Evolutionary conservation across 2,888 invertebrate genomes (phyloP), one percentile per base, ranked within the genome.

Genomic region (Apocheima hispidaria): DNA sequence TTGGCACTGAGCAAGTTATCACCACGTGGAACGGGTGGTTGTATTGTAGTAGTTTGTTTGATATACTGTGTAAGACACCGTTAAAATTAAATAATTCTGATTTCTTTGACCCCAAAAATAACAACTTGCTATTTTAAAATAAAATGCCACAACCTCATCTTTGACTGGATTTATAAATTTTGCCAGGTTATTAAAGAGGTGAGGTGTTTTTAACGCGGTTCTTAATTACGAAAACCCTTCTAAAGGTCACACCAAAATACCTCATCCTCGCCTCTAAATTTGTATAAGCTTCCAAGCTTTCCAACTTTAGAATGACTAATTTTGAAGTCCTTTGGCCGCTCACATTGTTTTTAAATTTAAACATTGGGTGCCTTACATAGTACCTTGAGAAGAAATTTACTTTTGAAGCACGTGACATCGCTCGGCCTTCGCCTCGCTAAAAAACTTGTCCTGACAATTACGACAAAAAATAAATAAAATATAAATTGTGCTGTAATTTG

Each of bases 241-340:
- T 40, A 51, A 51, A 51, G 51, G 51, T 51, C 51, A 41, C 18
- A 20, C 40, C 28, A 20, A 40, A 51, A 51, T 51, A 51, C 18
- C 2, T 35, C 6, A 18, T 51, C 40, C 38, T 40, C 30, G 6
- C 9, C 28, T 38, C 51, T 20, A 28, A 51, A n/a, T 51, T 40
- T 40, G 28, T 28, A 28, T 10, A 2, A 2, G n/a, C n/a, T n/a
- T n/a, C n/a, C n/a, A 18, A 28, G 16, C 38, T 4, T n/a, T 23
- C 20, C 38, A 38, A 38, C 5, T 38, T 50, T 38, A 50, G 51
- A 28, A 30, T 28, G 5, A 26, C 50, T 50, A 51, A 51, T 40
- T 51, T 50, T 41, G 10, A 51, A 26, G 10, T 18, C 10, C 4
- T 23, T 12, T 16, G n/a, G 18, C 28, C 5, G 7, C 20, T 18